Evolutionary conservation across 2,888 invertebrate genomes (phyloP).

Genomic region (Plebejus argus): DNA sequence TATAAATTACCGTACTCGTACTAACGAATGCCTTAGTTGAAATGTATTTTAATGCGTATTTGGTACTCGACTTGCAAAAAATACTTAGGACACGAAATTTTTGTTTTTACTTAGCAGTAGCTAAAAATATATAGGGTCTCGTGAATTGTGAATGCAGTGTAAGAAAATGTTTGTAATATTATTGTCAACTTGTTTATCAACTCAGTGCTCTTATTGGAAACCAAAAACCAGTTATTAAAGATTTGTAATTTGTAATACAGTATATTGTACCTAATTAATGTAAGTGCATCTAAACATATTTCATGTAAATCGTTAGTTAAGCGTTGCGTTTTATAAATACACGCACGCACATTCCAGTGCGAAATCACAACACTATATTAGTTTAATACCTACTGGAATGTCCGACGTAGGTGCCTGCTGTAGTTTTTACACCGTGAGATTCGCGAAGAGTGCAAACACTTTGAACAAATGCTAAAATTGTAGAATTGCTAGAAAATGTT

Average conservation of each 20-base stretch:
- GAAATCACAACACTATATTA: conserved; percentile 17
- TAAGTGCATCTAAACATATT: conserved; percentile 3
- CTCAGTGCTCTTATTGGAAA: conserved; percentile 7
- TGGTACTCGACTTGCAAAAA: conserved; percentile 28
- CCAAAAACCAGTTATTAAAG: conserved; percentile 4
- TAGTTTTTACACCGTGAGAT: neutral
- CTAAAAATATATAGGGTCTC: conserved; percentile 3
- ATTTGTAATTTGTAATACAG: conserved; percentile 16
- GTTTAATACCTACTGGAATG: conserved; percentile 10
- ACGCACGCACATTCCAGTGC: conserved; percentile 26
- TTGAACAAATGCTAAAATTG: neutral
- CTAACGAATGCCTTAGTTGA: conserved; percentile 33
- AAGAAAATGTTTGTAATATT: conserved; percentile 23
- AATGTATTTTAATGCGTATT: conserved; percentile 31
- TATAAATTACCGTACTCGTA: conserved; percentile 29
- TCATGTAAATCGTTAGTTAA: neutral
- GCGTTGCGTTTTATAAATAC: conserved; percentile 15
- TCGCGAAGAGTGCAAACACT: neutral
- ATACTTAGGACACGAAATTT: neutral
- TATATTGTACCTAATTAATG: conserved; percentile 14
- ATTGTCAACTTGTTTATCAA: neutral
- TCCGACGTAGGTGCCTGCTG: neutral
- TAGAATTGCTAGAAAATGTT: neutral
- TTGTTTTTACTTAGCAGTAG: conserved; percentile 23
- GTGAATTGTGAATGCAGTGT: conserved; percentile 1